Evolutionary conservation across 2,113 vertebrate species (phyloP), one percentile per base, ranked within the genome.

Genomic region (Stictonetta naevosa): DNA sequence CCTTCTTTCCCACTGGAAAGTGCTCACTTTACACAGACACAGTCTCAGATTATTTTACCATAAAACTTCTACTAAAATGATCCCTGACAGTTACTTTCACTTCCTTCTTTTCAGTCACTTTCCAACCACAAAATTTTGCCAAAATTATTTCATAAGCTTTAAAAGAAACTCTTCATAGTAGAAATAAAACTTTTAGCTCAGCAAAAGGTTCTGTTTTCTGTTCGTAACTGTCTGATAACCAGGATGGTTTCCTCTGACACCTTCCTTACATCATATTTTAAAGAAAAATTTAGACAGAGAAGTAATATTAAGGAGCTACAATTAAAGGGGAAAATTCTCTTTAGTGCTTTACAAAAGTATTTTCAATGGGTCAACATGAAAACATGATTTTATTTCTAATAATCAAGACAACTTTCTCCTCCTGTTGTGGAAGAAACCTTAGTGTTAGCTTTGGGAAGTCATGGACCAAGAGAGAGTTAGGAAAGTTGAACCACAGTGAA

Each of bases 11-110:
- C 21, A 16, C 8, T 67, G 31, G 25, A 42, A 55, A 80, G 52
- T 42, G 29, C 21, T 40, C 38, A 44, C 50, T 42, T 80, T 67
- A 55, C 50, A 80, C 38, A 64, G 50, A 80, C 36, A 53, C 12
- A 10, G 5, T 78, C 60, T 71, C 56, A 50, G 48, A 42, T 78
- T 86, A 80, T 84, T 83, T 82, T 81, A 66, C 85, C 36, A 64
- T 50, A 86, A 94, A 86, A 68, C 42, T 92, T 93, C 31, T n/a
- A 83, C 58, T 73, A 95, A 91, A 94, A 86, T 77, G 86, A 75
- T 84, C 21, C 28, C n/a, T 82, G 60, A 62, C 67, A 85, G 36
- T 90, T 90, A 69, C 67, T 93, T 82, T 79, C 4, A 11, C 17
- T 74, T 88, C 88, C 64, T 58, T 89, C 40, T 77, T 95, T 93